phyloP scores from a whole-genome alignment of 2,797 vertebrate species.

The Pogoniulus pusillus region DNA sequence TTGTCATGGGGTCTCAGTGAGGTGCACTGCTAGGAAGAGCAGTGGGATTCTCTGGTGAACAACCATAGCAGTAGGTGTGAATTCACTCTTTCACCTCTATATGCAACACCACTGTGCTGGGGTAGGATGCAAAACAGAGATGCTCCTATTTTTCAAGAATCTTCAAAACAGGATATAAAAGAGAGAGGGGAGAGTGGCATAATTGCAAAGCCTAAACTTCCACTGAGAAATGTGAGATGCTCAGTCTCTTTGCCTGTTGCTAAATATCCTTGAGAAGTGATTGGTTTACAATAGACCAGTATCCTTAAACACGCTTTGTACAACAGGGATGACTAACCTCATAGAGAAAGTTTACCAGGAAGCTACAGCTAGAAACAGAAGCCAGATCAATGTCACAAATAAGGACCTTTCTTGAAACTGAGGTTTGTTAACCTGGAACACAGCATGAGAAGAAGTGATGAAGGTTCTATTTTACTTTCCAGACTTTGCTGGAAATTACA shows the following conservation, averaged over 20 bases:
- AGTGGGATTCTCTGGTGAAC: neutral
- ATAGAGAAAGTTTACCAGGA: neutral
- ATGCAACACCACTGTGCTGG: neutral
- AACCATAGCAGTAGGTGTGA: neutral
- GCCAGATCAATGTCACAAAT: neutral
- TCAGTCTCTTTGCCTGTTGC: neutral
- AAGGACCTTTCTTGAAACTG: neutral
- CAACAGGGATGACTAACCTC: neutral
- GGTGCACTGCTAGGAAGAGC: neutral
- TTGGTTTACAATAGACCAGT: neutral
- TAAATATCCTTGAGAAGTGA: neutral
- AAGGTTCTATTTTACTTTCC: neutral
- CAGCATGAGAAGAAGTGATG: neutral
- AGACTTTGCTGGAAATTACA: neutral
- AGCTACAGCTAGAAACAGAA: neutral
- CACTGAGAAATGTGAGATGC: neutral
- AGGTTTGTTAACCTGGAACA: neutral
- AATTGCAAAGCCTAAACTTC: neutral
- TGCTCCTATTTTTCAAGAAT: neutral
- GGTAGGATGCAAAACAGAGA: neutral
- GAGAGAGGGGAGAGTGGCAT: neutral
- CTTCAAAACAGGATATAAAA: neutral
- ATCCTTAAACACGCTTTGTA: neutral
- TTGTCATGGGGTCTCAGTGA: rapidly evolving
- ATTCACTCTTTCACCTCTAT: neutral